phyloP scores from a whole-genome alignment of 2,113 vertebrate genomes.

The Manacus vitellinus region DNA sequence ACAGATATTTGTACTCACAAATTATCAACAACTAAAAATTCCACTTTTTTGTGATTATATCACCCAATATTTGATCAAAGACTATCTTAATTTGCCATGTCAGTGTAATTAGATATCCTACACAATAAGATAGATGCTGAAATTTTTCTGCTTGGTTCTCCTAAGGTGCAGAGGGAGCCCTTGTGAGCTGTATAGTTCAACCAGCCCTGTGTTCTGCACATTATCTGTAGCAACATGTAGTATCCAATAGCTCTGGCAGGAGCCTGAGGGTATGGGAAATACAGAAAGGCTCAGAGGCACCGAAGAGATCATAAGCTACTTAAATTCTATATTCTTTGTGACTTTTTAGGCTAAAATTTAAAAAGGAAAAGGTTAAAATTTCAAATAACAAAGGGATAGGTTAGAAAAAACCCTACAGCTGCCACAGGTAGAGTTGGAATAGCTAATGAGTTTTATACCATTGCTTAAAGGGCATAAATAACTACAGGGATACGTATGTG shows the following conservation, averaged over 20 bases:
- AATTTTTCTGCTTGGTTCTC: not conserved
- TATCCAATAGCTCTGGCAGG: not conserved
- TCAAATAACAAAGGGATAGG: not conserved
- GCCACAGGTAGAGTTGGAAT: not conserved
- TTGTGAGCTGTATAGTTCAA: not conserved
- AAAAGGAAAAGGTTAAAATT: not conserved
- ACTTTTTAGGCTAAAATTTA: not conserved
- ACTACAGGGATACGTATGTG: not conserved
- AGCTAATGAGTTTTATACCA: not conserved
- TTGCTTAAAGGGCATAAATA: not conserved
- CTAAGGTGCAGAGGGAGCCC: not conserved
- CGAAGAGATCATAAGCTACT: not conserved
- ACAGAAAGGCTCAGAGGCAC: not conserved
- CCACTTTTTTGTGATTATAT: not conserved
- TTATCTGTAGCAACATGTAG: not conserved
- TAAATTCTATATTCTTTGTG: not conserved
- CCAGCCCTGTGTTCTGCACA: fast-evolving
- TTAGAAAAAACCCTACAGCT: not conserved
- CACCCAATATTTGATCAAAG: not conserved
- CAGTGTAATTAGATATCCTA: not conserved
- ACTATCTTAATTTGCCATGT: not conserved
- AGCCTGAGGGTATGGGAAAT: not conserved
- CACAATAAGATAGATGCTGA: not conserved
- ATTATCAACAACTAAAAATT: not conserved
- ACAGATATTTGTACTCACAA: not conserved